phyloP scores from a whole-genome alignment of 1,140 invertebrate species.

The Drosophila paulistorum region DNA sequence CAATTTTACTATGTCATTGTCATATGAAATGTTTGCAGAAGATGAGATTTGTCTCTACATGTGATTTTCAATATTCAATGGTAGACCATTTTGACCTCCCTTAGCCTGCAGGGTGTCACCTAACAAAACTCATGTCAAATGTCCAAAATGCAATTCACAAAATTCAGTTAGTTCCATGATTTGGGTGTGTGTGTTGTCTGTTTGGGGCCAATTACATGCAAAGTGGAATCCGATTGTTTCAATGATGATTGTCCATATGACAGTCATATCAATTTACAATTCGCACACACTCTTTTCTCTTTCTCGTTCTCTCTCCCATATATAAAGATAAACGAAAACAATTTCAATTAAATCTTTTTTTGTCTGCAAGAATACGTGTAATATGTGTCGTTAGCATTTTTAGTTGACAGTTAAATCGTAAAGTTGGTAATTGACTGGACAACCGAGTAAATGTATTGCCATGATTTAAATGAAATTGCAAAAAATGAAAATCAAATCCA shows the following conservation, averaged over 20 bases:
- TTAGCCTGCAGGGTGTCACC: constrained; percentile 30
- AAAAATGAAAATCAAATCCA: constrained; percentile 12
- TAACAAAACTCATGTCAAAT: constrained; percentile 12
- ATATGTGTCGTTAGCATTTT: constrained; percentile 62
- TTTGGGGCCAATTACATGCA: constrained; percentile 50
- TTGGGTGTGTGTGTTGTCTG: neutral
- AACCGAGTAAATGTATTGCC: constrained; percentile 41
- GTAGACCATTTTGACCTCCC: constrained; percentile 2
- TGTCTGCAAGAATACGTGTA: constrained; percentile 39
- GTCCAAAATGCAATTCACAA: constrained; percentile 18
- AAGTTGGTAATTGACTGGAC: constrained; percentile 62
- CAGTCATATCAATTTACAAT: constrained; percentile 64
- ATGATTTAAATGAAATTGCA: constrained; percentile 47
- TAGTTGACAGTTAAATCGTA: constrained; percentile 49
- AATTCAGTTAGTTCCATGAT: constrained; percentile 12
- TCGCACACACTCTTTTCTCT: constrained; percentile 16
- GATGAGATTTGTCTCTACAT: constrained; percentile 33
- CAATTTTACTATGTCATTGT: constrained; percentile 73
- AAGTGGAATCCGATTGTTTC: constrained; percentile 33
- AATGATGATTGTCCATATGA: constrained; percentile 57
- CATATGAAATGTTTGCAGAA: constrained; percentile 45
- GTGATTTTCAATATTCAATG: constrained; percentile 73
- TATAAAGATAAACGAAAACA: constrained; percentile 18
- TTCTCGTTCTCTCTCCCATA: neutral
- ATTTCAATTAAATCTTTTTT: constrained; percentile 58